phyloP scores from a whole-genome alignment of 2,797 vertebrate genomes.

The Rhodeus uyekii region DNA sequence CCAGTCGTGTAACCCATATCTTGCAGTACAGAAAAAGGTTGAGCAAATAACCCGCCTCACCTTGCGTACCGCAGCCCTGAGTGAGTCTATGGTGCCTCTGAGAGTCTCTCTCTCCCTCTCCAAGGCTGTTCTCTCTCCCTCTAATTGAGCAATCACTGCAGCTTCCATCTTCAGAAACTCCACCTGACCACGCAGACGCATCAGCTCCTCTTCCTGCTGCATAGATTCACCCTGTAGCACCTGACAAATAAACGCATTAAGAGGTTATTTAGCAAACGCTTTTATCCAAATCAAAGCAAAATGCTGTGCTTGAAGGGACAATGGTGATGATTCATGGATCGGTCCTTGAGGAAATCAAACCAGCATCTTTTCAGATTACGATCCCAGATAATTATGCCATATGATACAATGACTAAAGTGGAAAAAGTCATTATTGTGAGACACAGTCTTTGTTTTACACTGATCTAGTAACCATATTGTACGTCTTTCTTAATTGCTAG shows the following conservation, averaged over 20 bases:
- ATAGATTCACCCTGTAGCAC: slow-evolving; percentile 71
- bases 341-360: slow-evolving; percentile 1
- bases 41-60: slow-evolving; percentile 55
- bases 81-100: slow-evolving; percentile 69
- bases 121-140: slow-evolving; percentile 74
- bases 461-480: neutral
- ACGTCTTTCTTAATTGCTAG: slow-evolving; percentile 16
- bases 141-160: slow-evolving; percentile 76
- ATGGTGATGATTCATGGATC: slow-evolving; percentile 12
- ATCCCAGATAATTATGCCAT: neutral
- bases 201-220: slow-evolving; percentile 78
- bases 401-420: neutral
- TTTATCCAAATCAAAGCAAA: slow-evolving; percentile 22
- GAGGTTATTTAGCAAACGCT: slow-evolving; percentile 5
- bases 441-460: slow-evolving; percentile 3
- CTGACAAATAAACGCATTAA: slow-evolving; percentile 57
- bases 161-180: slow-evolving; percentile 80
- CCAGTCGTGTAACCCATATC: slow-evolving; percentile 58
- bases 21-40: slow-evolving; percentile 44
- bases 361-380: neutral
- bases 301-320: slow-evolving; percentile 13
- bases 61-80: slow-evolving; percentile 77
- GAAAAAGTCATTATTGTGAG: neutral
- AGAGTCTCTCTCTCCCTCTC: slow-evolving; percentile 79
- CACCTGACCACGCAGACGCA: slow-evolving; percentile 73